Base-by-base conservation (phyloP, 2,888 invertebrate species). In the Drosophila meridionalis region DNA sequence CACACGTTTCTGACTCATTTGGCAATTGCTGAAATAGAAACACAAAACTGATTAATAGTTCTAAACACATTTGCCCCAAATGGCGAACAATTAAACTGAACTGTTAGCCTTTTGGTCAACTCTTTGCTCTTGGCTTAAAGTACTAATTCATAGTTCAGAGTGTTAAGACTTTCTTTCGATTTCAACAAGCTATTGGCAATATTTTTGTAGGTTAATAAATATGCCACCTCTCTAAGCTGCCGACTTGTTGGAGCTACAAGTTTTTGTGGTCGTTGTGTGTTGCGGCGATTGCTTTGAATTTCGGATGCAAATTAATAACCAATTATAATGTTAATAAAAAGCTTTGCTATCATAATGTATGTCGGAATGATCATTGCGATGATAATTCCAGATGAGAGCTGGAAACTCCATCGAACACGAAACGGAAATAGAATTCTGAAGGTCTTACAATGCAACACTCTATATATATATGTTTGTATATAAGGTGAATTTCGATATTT, bases 261-360 rank as follows among this genome's bases (percentile, higher is more conserved):
- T 64, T 58, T 42, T 78, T 67, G 67, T 71, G 9, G 26, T 28
- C 6, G n/a, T n/a, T 30, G 4, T 67, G 57, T 56, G 61, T 26
- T 72, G 38, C 85, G 73, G 84, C 68, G 74, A 65, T 67, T 66
- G 80, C 76, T 85, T 82, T 84, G 85, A 82, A 82, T 87, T 52
- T 78, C 69, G 43, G 68, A 88, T 85, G 84, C 88, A 86, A 85
- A 85, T 85, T 88, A 85, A 85, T 85, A 85, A 73, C 73, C 81
- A 81, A 85, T 88, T 85, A 79, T 85, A 73, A 78, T 84, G 80
- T 80, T 80, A 74, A 84, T 82, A 72, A 80, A 71, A 69, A 76
- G 38, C 75, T 66, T 50, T 60, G 58, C 48, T 45, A 53, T 50
- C 65, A 70, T 64, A 34, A 65, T 60, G 60, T 58, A 47, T 61